Evolutionary conservation across 2,113 vertebrate genomes (phyloP), one percentile per base, ranked within the genome.

Genomic region (Thomomys bottae): DNA sequence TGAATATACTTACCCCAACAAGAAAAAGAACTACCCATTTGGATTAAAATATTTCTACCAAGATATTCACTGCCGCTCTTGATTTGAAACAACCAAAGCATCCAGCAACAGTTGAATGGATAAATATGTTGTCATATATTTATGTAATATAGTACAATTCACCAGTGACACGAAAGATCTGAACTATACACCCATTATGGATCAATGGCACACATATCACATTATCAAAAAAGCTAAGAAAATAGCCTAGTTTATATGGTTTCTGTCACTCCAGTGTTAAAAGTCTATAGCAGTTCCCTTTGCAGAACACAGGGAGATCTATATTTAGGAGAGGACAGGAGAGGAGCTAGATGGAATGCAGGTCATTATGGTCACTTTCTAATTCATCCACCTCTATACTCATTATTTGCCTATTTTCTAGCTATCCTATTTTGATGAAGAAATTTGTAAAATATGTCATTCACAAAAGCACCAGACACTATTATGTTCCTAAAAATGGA

Each of bases 381-480:
- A 54, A 88, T 34, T 73, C 66, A 64, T 2, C 12, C 64, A 57
- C 21, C 32, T 42, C 40, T 57, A 17, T 11, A 24, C 8, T 73
- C 40, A 64, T 3, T 7, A 85, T 79, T 30, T 67, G 24, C 8
- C n/a, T 75, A 11, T 40, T 79, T 90, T 71, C 70, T 57, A 24
- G 28, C 32, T 57, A 38, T 66, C 88, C 59, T 85, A 67, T 93
- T 86, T 82, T 28, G 34, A 78, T 24, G 34, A 75, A 68, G 30
- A 85, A 63, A 26, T 84, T 75, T 93, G 9, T 73, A n/a, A n/a
- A n/a, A 63, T 75, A 90, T n/a, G n/a, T n/a, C 15, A 54, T 32
- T 91, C 77, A 78, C 21, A 54, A 92, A 32, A 89, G 83, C 2
- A 80, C 38, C 7, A 88, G 82, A 57, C 26, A n/a, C 40, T 36